Evolutionary conservation across 2,888 invertebrate genomes (phyloP).

Genomic region (Ommatoiulus sabulosus): DNA sequence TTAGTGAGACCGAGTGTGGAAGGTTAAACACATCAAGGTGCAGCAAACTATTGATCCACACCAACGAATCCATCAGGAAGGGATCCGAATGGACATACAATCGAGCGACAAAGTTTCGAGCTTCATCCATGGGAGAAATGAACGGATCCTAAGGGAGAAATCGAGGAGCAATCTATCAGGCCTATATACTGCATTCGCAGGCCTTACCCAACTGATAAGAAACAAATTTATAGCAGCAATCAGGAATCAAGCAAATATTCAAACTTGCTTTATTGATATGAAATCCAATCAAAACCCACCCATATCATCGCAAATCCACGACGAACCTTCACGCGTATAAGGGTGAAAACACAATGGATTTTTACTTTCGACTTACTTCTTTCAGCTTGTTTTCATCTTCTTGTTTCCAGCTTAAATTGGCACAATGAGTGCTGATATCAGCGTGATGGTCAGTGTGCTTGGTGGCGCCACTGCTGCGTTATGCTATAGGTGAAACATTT

Average conservation of each 20-base stretch:
- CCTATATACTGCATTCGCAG: neutral
- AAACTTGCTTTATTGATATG: neutral
- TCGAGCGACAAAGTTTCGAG: neutral
- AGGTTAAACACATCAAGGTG: conserved; percentile 49
- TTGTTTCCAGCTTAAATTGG: no score
- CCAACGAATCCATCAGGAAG: conserved; percentile 1
- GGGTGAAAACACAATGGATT: no score
- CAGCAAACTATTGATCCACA: conserved; percentile 35
- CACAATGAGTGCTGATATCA: no score
- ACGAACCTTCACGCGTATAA: neutral
- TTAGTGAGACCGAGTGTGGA: conserved; percentile 26
- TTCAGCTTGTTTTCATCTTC: no score
- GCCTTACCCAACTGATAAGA: neutral
- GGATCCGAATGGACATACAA: neutral
- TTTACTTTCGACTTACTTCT: no score
- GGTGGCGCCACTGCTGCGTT: no score
- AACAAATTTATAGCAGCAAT: neutral
- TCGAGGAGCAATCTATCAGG: neutral
- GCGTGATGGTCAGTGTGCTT: no score
- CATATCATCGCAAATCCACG: neutral
- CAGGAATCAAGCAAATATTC: neutral
- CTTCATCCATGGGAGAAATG: neutral
- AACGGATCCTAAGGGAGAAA: neutral
- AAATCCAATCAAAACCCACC: neutral
- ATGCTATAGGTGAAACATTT: no score